Percentiles rank a stretch among this genome's conserved stretches.
Conservation (phyloP, 1,140 invertebrate genomes). For the Camponotus pennsylvanicus region DNA sequence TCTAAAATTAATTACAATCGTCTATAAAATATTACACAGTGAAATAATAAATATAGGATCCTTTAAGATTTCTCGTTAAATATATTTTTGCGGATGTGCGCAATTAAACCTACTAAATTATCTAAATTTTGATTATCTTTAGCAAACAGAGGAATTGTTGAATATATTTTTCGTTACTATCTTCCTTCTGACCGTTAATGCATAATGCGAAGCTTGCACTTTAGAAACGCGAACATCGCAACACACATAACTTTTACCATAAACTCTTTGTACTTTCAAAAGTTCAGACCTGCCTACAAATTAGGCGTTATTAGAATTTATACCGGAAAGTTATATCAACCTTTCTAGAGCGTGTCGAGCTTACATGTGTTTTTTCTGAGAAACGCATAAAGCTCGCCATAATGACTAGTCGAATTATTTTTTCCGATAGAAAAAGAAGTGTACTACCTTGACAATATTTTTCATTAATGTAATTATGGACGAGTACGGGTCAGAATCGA, state of each 20-base stretch:
- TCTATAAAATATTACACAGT: too few species aligned
- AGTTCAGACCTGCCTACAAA: conserved; percentile 76
- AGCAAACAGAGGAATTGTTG: background rate
- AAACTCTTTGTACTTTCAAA: conserved; percentile 66
- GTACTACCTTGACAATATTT: conserved; percentile 7
- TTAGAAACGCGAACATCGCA: conserved; percentile 3
- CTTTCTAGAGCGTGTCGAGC: conserved; percentile 28
- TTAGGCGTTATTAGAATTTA: conserved; percentile 83
- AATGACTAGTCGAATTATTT: background rate
- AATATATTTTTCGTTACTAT: background rate
- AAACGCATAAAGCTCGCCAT: conserved; percentile 24
- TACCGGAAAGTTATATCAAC: conserved; percentile 79
- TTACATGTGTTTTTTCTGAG: background rate
- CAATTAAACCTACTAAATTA: too few species aligned
- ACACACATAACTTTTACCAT: conserved; percentile 33
- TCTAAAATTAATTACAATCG: background rate
- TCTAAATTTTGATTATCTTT: background rate
- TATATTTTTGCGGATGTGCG: background rate
- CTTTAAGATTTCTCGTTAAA: background rate
- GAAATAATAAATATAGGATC: background rate
- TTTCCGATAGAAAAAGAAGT: background rate
- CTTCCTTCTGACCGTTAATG: conserved; percentile 4
- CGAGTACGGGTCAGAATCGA: background rate
- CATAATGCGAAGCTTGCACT: background rate
- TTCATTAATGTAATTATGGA: conserved; percentile 4